Percentiles rank a stretch among this genome's conserved stretches.
Evolutionary conservation across 2,888 invertebrate species (phyloP).

Genomic region (Diachrysia chrysitis): DNA sequence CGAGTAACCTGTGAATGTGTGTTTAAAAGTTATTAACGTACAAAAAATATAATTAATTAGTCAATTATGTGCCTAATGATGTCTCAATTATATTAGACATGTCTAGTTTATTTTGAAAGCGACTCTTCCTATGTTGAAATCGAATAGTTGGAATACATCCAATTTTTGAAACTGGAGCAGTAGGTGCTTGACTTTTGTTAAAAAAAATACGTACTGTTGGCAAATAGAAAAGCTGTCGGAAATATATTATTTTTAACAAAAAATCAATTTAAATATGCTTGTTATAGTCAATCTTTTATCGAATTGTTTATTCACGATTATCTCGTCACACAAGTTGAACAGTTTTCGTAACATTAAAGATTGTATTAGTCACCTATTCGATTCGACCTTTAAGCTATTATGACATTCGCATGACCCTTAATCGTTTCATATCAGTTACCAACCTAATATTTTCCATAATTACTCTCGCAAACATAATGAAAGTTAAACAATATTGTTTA

Average conservation of each 20-base stretch:
- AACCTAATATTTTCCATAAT: slow-evolving; percentile 37
- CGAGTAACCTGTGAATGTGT: background rate
- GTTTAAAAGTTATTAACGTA: background rate
- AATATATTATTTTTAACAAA: background rate
- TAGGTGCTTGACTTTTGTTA: slow-evolving; percentile 2
- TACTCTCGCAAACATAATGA: slow-evolving; percentile 53
- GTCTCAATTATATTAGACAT: background rate
- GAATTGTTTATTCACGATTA: background rate
- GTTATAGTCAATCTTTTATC: background rate
- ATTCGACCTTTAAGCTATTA: slow-evolving; percentile 26
- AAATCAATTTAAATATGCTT: background rate
- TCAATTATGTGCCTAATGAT: background rate
- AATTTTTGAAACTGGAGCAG: background rate
- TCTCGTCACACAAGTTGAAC: background rate
- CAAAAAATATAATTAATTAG: background rate
- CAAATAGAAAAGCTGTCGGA: background rate
- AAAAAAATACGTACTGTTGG: background rate
- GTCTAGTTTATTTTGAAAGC: background rate
- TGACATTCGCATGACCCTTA: slow-evolving; percentile 39
- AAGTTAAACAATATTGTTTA: slow-evolving; percentile 62
- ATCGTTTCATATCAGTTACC: slow-evolving; percentile 29
- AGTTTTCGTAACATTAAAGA: background rate
- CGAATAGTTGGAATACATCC: background rate
- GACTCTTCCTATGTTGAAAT: background rate
- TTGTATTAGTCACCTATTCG: background rate